Evolutionary conservation across 2,797 vertebrate genomes (phyloP), one percentile per base, ranked within the genome.

Genomic region (Hippoglossus hippoglossus): DNA sequence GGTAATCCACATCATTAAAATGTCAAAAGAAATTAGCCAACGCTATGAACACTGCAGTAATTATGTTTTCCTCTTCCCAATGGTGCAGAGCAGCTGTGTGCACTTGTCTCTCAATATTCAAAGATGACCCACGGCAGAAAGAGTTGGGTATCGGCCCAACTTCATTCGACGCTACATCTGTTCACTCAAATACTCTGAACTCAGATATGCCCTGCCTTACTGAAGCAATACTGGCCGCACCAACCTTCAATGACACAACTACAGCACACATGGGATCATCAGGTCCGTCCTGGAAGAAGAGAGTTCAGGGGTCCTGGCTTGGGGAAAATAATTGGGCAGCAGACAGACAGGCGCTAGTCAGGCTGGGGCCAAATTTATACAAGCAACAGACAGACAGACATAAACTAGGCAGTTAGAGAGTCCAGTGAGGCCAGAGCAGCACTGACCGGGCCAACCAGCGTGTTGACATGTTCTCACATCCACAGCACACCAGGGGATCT

Each of bases 381-480:
- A 77, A 71, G 77, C 57, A 63, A 80, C 61, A 82, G 88, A 90
- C 72, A 88, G 83, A 79, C 82, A 83, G 82, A 87, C 75, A 86
- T 89, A 88, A 92, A 90, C 63, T 66, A 89, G 85, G 85, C 86
- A 87, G 87, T 92, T 92, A 92, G 89, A 79, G 72, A 84, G 86
- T 89, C 87, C 83, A 67, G 88, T 39, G 86, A 89, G 91, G 89
- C 86, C 87, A 90, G 73, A 85, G 81, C 51, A 87, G 82, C 71
- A 62, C 75, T 83, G 85, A 88, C 83, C 71, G 22, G 87, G 84
- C 84, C 85, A 88, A 84, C 64, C 75, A 79, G 77, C 52, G 52
- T 84, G 84, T 80, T 90, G 90, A 92, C 85, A 88, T 85, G 84
- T 86, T 89, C 85, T 91, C 88, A 91, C 74, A 87, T 63, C 66